Evolutionary conservation across 2,888 invertebrate genomes (phyloP), one percentile per base, ranked within the genome.

Genomic region (Lochmaea capreae): DNA sequence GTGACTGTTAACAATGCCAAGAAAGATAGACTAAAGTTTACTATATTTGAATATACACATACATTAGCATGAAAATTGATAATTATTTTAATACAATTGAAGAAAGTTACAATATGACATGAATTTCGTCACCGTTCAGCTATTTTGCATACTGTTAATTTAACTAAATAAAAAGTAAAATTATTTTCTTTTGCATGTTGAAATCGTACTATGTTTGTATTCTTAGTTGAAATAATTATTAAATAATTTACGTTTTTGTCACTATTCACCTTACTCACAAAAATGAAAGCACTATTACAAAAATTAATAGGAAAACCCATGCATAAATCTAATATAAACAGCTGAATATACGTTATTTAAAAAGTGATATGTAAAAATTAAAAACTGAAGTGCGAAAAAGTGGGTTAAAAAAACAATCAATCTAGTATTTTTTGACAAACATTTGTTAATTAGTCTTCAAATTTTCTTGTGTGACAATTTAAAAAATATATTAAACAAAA

Each of bases 371-470:
- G 59, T 52, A 14, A n/a, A 52, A 65, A 65, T 65, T 11, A 69
- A 73, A 67, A 71, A 65, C 58, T 75, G 68, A 72, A 75, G 72
- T 71, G 74, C 72, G 70, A 72, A 74, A 63, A 65, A 43, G 71
- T 81, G 81, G 80, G 81, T 80, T 80, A 81, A 81, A 80, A 80
- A 81, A 83, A 81, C 81, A 80, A 84, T 83, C 65, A 65, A 65
- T 46, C 8, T 65, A 14, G 65, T 49, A 22, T 1, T 42, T n/a
- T 12, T 39, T 63, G 8, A 33, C 6, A 33, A 4, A 4, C 26
- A 26, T 26, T 26, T 33, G 33, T 33, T 33, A 33, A 33, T 33
- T 33, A n/a, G n/a, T n/a, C n/a, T n/a, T n/a, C n/a, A n/a, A n/a
- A n/a, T n/a, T n/a, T n/a, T n/a, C n/a, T n/a, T n/a, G n/a, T n/a